These are phyloP conservation scores for Eretmochelys imbricata DNA, from an alignment of 2,113 vertebrate genomes.

Conservation along the genomic window DNA sequence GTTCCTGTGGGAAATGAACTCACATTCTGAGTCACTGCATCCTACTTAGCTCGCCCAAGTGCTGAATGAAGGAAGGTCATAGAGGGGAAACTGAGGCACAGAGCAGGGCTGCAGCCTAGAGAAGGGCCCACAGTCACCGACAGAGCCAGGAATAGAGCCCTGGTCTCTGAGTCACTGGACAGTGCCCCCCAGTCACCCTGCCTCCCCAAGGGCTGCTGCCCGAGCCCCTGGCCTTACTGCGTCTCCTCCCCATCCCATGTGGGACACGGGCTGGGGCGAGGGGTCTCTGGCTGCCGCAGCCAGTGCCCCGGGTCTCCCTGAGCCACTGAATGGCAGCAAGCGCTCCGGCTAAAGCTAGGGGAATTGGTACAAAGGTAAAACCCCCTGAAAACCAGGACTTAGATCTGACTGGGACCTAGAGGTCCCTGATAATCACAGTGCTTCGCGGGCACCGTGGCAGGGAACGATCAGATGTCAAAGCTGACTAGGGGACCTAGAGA, in stretches of 20 bases:
- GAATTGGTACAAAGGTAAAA: background rate
- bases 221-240: too few species aligned
- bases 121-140: background rate
- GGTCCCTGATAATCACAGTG: background rate
- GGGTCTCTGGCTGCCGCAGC: too few species aligned
- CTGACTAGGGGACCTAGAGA: background rate
- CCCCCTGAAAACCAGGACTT: background rate
- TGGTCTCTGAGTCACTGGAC: background rate
- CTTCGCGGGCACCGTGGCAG: background rate
- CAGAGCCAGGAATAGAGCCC: background rate
- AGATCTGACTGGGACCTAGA: background rate
- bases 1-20: background rate
- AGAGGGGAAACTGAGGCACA: background rate
- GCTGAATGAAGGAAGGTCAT: too few species aligned
- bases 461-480: background rate
- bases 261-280: too few species aligned
- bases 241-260: too few species aligned
- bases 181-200: too few species aligned
- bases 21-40: fast-evolving
- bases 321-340: too few species aligned
- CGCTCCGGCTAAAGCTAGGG: background rate
- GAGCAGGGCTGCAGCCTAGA: background rate
- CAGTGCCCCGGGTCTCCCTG: too few species aligned
- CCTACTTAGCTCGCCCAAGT: background rate
- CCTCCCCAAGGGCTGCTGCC: too few species aligned